Base-by-base conservation (phyloP, 35 echinoderm and acorn worm genomes). In the Heliocidaris tuberculata region DNA sequence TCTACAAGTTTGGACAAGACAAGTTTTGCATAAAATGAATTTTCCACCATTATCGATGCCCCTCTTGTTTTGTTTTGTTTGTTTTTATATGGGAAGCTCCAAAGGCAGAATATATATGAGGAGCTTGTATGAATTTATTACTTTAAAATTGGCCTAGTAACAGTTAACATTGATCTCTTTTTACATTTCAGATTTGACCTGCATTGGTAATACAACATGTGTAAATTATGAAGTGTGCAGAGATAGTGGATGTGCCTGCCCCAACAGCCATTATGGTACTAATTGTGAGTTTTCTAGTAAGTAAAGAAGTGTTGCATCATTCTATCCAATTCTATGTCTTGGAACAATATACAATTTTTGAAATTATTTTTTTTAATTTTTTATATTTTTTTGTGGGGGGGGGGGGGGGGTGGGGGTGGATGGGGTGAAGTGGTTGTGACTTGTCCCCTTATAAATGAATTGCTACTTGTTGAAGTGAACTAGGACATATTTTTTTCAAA, bases 151-250 rank as follows among this genome's bases (percentile, higher is more conserved):
- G 5, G 0, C 65, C 4, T 19, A n/a, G 21, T 78, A 24, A n/a
- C 21, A 21, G 27, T 7, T n/a, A n/a, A 78, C 19, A n/a, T 78
- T 5, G 65, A 7, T 78, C 27, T 78, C 65, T 7, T 5, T 78
- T 78, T 78, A 78, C 65, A n/a, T 78, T n/a, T 5, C 65, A 78
- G 65, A 78, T 56, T 56, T 56, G 52, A 56, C 10, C 27, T 78
- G 65, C 65, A 78, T n/a, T 78, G 65, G 65, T 21, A 78, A 78
- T 78, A 78, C 65, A 78, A 78, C 65, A 78, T 78, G 65, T 19
- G 27, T 78, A 4, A 78, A 78, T n/a, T 7, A 78, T 78, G 65
- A 78, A 19, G 65, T 78, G 17, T 78, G 65, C 27, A 5, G 27
- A 78, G 65, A 78, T 78, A 24, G 15, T 19, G 65, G 65, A 78